Percentiles rank a stretch among this genome's conserved stretches.
phyloP scores from a whole-genome alignment of 2,888 invertebrate species.

The Sphecodes monilicornis region DNA sequence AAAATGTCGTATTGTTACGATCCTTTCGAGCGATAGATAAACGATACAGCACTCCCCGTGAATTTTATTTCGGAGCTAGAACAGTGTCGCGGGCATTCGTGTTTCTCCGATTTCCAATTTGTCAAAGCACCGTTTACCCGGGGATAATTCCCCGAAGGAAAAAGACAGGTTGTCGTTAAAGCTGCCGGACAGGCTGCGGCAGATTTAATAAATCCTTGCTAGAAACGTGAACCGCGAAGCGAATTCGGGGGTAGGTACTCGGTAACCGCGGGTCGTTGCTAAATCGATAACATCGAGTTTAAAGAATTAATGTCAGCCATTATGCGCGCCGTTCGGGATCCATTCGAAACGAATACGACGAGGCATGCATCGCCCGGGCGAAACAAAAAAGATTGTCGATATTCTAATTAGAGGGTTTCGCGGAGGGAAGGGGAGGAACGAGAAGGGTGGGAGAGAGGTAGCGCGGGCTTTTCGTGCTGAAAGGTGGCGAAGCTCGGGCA shows the following conservation, averaged over 20 bases:
- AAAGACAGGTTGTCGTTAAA: conserved; percentile 32
- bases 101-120: neutral
- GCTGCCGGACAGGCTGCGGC: neutral
- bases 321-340: neutral
- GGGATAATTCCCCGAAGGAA: neutral
- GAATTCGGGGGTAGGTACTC: neutral
- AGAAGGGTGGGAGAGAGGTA: neutral
- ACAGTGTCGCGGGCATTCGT: neutral
- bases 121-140: neutral
- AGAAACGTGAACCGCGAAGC: neutral
- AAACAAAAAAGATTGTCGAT: conserved; percentile 17
- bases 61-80: neutral
- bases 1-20: neutral
- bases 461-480: conserved; percentile 28
- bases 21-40: neutral
- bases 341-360: neutral
- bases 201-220: conserved; percentile 26
- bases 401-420: conserved; percentile 3
- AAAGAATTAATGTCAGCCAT: conserved; percentile 6
- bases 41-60: neutral
- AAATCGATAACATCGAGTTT: conserved; percentile 9
- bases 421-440: neutral
- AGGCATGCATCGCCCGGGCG: neutral
- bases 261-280: neutral
- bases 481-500: conserved; percentile 4